Evolutionary conservation across 2,113 vertebrate genomes (phyloP).

Genomic region (Aix galericulata): DNA sequence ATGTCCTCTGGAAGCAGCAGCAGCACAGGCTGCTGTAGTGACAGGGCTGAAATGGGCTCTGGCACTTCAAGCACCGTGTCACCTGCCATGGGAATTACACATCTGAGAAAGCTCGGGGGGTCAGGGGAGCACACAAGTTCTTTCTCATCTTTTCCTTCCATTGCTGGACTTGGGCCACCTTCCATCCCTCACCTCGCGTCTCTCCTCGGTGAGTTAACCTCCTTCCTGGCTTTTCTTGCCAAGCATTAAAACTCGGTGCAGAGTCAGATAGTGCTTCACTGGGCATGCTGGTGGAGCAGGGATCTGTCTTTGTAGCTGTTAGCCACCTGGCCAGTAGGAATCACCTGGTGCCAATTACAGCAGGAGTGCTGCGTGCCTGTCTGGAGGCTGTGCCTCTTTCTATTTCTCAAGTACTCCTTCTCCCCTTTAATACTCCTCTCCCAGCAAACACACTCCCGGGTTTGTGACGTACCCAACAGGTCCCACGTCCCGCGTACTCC

Average conservation of each 20-base stretch:
- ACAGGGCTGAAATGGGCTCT: background rate
- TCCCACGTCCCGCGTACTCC: background rate
- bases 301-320: background rate
- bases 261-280: background rate
- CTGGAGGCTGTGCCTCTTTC: background rate
- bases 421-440: background rate
- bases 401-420: background rate
- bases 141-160: background rate
- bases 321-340: background rate
- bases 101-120: background rate
- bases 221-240: background rate
- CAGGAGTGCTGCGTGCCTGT: background rate
- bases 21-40: background rate
- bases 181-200: background rate
- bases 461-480: background rate
- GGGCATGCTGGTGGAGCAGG: rapidly evolving
- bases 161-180: background rate
- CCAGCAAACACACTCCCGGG: rapidly evolving
- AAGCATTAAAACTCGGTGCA: background rate
- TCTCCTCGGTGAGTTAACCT: background rate
- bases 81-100: background rate
- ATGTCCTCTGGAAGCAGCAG: background rate
- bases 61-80: background rate
- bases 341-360: background rate
- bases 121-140: background rate